A percentile compares a stretch with the other conserved stretches of the same genome.
These are phyloP conservation scores for Lepidurus packardi DNA, from an alignment of 1,140 invertebrate genomes.

Conservation along the genomic window DNA sequence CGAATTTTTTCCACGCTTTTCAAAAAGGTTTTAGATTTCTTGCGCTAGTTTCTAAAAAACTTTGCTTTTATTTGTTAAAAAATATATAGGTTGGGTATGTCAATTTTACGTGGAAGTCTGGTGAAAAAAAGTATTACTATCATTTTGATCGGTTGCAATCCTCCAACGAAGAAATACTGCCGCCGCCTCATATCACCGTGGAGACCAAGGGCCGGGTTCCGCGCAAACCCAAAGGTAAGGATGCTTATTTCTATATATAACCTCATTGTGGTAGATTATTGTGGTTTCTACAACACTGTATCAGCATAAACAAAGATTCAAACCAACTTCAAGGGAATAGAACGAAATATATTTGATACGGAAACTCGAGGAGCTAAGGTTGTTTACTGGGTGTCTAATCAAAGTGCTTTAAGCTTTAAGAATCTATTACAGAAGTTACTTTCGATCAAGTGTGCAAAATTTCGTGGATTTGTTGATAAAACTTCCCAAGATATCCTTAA, in stretches of 20 bases:
- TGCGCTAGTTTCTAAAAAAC: too few species aligned
- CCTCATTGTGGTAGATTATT: neutral
- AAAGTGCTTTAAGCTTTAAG: too few species aligned
- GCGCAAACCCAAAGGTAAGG: constrained; percentile 68
- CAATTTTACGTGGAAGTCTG: constrained; percentile 88
- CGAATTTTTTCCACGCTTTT: neutral
- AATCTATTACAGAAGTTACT: too few species aligned
- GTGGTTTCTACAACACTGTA: too few species aligned
- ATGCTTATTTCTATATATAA: neutral
- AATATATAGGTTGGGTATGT: constrained; percentile 57
- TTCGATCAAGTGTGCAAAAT: too few species aligned
- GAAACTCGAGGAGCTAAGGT: too few species aligned
- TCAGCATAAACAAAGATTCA: too few species aligned
- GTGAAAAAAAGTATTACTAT: constrained; percentile 76
- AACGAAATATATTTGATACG: too few species aligned
- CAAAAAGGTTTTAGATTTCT: neutral
- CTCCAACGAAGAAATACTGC: constrained; percentile 71
- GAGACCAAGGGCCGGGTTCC: constrained; percentile 75
- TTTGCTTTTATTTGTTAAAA: neutral
- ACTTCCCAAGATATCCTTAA: too few species aligned
- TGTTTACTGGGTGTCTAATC: too few species aligned
- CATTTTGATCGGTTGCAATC: constrained; percentile 78
- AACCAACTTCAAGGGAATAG: too few species aligned
- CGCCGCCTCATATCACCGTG: constrained; percentile 79
- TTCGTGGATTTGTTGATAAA: too few species aligned